Base-by-base conservation (phyloP, 2,113 vertebrate species). In the Chamaea fasciata region DNA sequence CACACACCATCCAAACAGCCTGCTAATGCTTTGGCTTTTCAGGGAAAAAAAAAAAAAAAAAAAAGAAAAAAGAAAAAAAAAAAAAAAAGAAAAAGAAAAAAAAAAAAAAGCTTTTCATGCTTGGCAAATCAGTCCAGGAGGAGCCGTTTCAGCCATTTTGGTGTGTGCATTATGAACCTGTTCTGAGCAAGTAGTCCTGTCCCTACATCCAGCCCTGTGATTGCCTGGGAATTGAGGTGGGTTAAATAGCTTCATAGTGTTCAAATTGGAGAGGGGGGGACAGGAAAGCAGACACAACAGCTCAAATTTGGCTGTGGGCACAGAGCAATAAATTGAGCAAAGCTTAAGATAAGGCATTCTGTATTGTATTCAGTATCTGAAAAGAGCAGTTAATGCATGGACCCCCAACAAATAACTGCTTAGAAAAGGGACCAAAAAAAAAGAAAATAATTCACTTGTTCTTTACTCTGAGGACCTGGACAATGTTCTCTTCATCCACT, bases 11-110 rank as follows among this genome's bases (percentile, higher is more conserved):
- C 73, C 69, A 80, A 94, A 41, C 56, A 71, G 73, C 68, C 68
- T 92, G 83, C 42, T 77, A 90, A 73, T 59, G 42, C 42, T n/a
- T 92, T 88, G n/a, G 79, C 75, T 96, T 93, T 95, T 93, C 88
- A 96, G 91, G 86, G 39, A 83, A 81, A 69, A 74, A 46, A 84
- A 28, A 39, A 23, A 31, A 68, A 7, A 47, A 33, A 26, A 35
- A 16, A 73, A 55, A 68, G 6, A 56, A 33, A 26, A 35, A 16
- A 73, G 52, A 41, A 41, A 41, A 42, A 83, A 81, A 69, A 74
- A 46, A 82, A 27, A 39, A 23, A 30, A n/a, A n/a, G n/a, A n/a
- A n/a, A n/a, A n/a, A n/a, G n/a, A n/a, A n/a, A n/a, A 68, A 7
- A 57, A 33, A 26, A 35, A 16, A 73, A 56, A 7, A 24, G 17